These are phyloP conservation scores for Lanius collurio DNA, from an alignment of 2,113 vertebrate species.

Conservation along the genomic window DNA sequence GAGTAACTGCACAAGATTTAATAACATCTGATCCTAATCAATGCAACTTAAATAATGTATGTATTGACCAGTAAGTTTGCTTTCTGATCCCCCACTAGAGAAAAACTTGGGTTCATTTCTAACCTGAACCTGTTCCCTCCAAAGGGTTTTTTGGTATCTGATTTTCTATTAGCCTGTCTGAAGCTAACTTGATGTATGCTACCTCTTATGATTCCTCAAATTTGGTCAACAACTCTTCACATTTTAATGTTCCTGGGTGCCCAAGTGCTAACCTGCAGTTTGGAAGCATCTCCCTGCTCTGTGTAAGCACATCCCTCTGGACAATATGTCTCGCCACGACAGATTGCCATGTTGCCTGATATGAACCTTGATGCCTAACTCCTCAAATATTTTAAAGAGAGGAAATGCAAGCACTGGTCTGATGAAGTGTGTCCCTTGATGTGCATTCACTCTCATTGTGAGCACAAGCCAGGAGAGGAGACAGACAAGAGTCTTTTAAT, in stretches of 20 bases:
- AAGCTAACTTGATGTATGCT: background rate
- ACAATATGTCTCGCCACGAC: accelerated
- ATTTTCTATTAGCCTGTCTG: background rate
- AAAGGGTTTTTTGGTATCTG: background rate
- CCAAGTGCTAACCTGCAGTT: background rate
- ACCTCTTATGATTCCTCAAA: background rate
- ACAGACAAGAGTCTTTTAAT: background rate
- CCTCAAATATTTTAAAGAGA: background rate
- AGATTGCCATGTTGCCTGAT: background rate
- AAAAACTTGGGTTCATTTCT: background rate
- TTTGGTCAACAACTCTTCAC: background rate
- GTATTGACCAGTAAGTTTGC: background rate
- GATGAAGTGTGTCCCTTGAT: accelerated
- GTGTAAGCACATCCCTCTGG: background rate
- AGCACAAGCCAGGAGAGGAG: background rate
- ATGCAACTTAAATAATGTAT: background rate
- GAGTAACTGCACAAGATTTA: background rate
- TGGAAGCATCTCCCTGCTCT: background rate
- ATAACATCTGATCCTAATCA: background rate
- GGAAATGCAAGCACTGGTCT: background rate
- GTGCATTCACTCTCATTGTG: background rate
- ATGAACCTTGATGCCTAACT: background rate
- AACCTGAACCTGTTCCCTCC: background rate
- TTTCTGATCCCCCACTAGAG: background rate
- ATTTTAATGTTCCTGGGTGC: background rate